Evolutionary conservation across 2,113 vertebrate species (phyloP), one percentile per base, ranked within the genome.

Genomic region (Gobiocypris rarus): DNA sequence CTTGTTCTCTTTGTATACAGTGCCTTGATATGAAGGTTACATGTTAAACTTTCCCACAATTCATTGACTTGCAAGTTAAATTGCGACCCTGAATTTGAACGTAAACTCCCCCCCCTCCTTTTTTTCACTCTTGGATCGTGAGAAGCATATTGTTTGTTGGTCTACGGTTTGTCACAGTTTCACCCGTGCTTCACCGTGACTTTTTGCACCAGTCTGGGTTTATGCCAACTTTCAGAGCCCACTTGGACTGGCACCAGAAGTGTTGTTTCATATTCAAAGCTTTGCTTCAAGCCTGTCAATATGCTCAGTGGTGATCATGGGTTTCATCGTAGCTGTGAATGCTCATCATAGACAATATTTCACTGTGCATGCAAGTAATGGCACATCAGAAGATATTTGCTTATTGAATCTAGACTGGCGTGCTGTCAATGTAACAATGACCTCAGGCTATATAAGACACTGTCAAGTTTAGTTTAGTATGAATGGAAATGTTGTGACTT

Each of bases 331-430:
- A 69, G 79, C 83, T 69, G 8, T 9, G 67, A 41, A 56, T 15
- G 24, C 17, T 87, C 43, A 34, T 67, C 56, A 67, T 52, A 50
- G 52, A 34, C 76, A 71, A 41, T 80, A 31, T 10, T 13, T 43
- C 38, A 56, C 45, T 65, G 28, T 34, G 70, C 24, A 14, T 65
- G 75, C 26, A 52, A 52, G 83, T 58, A 61, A 56, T 70, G 59
- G 77, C 83, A 81, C 56, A 75, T 83, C 65, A 17, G 54, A 50
- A 74, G 26, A 63, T 43, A 81, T 83, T 87, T 85, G 84, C 86
- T 75, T 85, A 82, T 61, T 79, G 59, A 65, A 63, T 83, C 78
- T 85, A 56, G 79, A 69, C 73, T 67, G 63, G 73, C 24, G 0
- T 24, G 11, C 41, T 80, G 15, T 79, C 34, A 28, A 1, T 9